These are phyloP conservation scores for Clarias macrocephalus DNA, from an alignment of 2,113 vertebrate species.

Conservation along the genomic window DNA sequence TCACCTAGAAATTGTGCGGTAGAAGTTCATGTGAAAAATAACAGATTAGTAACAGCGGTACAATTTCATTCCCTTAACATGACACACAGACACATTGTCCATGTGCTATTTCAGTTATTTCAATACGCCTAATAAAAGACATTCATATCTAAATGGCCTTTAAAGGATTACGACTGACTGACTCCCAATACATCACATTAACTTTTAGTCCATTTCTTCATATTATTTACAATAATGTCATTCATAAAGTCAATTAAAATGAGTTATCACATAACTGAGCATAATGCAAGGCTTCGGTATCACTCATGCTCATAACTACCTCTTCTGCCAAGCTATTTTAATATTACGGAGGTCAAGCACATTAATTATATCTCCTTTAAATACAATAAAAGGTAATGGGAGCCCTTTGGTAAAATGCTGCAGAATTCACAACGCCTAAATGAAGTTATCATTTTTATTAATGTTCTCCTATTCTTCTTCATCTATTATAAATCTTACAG, in stretches of 20 bases:
- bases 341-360: slow-evolving; percentile 62
- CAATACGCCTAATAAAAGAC: not conserved
- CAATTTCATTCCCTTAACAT: not conserved
- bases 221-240: slow-evolving; percentile 46
- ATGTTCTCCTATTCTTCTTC: slow-evolving; percentile 72
- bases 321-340: slow-evolving; percentile 75
- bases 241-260: slow-evolving; percentile 70
- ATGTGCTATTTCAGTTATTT: not conserved
- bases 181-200: not conserved
- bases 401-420: slow-evolving; percentile 67
- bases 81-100: not conserved
- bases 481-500: slow-evolving; percentile 79
- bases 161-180: not conserved
- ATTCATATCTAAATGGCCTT: not conserved
- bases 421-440: slow-evolving; percentile 74
- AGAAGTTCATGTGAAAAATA: not conserved
- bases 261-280: slow-evolving; percentile 60
- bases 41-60: not conserved
- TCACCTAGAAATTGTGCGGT: too few species aligned
- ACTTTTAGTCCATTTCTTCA: not conserved
- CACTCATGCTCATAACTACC: slow-evolving; percentile 75
- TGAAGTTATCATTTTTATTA: slow-evolving; percentile 80
- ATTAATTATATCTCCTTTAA: slow-evolving; percentile 79
- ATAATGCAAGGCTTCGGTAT: slow-evolving; percentile 60
- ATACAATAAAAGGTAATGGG: slow-evolving; percentile 79